Conservation (phyloP, 2,797 vertebrate genomes). For the Periophthalmus magnuspinnatus region DNA sequence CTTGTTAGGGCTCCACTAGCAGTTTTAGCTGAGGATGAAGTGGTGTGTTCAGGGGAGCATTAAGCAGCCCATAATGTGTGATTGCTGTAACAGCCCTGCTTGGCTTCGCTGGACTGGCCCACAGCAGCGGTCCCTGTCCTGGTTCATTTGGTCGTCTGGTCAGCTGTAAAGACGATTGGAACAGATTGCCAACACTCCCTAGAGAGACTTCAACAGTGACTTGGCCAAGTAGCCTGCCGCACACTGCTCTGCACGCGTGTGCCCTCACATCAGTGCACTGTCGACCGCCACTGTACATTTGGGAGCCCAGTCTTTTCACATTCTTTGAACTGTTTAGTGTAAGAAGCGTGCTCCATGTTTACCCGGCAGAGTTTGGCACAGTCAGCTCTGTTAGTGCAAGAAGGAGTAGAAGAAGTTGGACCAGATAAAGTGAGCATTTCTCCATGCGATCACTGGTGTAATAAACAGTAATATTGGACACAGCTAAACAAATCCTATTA, state of each 20-base stretch:
- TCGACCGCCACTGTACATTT: conserved; percentile 58
- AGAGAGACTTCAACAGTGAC: conserved; percentile 76
- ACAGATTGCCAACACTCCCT: conserved; percentile 79
- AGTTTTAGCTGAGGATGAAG: conserved; percentile 57
- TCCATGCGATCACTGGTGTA: conserved; percentile 40
- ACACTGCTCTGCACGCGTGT: conserved; percentile 63
- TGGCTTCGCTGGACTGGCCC: conserved; percentile 72
- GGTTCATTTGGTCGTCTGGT: conserved; percentile 78
- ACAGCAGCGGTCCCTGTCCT: conserved; percentile 76
- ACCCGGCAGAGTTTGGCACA: conserved; percentile 55
- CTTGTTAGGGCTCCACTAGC: conserved; percentile 43
- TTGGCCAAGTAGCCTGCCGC: conserved; percentile 73
- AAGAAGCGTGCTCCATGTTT: conserved; percentile 61
- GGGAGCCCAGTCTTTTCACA: conserved; percentile 71
- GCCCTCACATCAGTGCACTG: conserved; percentile 69
- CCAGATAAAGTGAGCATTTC: conserved; percentile 48
- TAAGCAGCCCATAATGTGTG: conserved; percentile 68
- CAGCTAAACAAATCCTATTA: conserved; percentile 69
- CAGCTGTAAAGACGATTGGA: conserved; percentile 80
- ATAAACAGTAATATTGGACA: conserved; percentile 61
- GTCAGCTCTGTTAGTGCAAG: conserved; percentile 38
- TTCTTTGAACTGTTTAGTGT: conserved; percentile 61
- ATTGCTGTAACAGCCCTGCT: conserved; percentile 68
- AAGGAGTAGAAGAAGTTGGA: conserved; percentile 24
- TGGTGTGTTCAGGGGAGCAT: conserved; percentile 65